Evolutionary conservation across 2,888 invertebrate species (phyloP).

Genomic region (Lycaena phlaeas): DNA sequence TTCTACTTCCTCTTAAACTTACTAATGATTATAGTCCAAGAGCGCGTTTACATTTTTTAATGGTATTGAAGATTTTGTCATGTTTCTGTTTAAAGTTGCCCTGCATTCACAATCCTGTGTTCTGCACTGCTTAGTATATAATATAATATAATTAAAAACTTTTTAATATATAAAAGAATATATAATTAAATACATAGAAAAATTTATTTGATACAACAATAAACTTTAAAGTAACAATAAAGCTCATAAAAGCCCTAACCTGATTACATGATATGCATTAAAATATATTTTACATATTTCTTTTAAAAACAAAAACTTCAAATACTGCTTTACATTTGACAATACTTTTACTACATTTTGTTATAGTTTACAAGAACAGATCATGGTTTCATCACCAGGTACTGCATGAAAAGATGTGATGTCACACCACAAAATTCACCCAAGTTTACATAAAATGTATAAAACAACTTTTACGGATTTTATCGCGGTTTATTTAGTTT

Average conservation of each 20-base stretch:
- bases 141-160: not conserved
- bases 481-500: no score
- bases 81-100: not conserved
- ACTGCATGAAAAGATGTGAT: no score
- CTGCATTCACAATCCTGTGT: not conserved
- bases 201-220: no score
- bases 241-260: not conserved
- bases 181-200: not conserved
- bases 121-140: not conserved
- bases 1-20: conserved; percentile 6
- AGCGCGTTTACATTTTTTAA: conserved; percentile 5
- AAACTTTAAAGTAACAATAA: not conserved
- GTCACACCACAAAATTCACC: no score
- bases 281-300: not conserved
- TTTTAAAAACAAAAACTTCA: no score
- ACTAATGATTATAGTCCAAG: conserved; percentile 7
- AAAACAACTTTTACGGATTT: no score
- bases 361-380: no score
- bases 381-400: no score
- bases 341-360: no score
- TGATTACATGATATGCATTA: not conserved
- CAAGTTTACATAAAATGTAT: no score
- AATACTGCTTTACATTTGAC: no score
- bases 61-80: not conserved
- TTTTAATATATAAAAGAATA: not conserved